Evolutionary conservation across 1,140 invertebrate genomes (phyloP), one percentile per base, ranked within the genome.

Genomic region (Hyphantria cunea): DNA sequence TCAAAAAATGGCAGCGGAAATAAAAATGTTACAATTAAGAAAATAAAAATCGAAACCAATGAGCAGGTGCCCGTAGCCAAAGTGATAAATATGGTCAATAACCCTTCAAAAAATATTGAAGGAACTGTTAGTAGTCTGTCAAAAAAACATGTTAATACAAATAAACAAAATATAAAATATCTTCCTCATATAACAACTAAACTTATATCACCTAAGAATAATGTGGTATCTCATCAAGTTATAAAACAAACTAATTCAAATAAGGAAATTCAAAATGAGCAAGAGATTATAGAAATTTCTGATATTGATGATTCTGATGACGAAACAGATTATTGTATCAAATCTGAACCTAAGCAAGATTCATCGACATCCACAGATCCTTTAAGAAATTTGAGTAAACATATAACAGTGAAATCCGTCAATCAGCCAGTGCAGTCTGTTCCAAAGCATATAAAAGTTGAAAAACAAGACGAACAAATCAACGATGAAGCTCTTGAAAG

Each of bases 241-340:
- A 37, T 37, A 51, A 41, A 64, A 34, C 14, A 32, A 15, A 60
- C 34, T 41, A 10, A 9, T 12, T 39, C 52, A 52, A 67, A 66
- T 63, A 69, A 58, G 45, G 31, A 53, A 45, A 12, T 45, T 47
- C 48, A 34, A 17, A 50, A 51, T 54, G 66, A 58, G 13, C 68
- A 60, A 54, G 58, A 69, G 52, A 67, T 67, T 42, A 60, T 86
- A 58, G 86, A 89, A 74, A 81, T 86, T 60, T 86, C 77, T 61
- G 82, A 85, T 55, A 82, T 89, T 66, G 86, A 89, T 66, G 86
- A 89, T 62, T 87, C 86, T 60, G 86, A 89, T 68, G 83, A 84
- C 54, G 71, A 81, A 14, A 12, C 52, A 31, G 60, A 70, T 17
- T 56, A 76, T 53, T 25, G 15, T 14, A 45, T 41, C 41, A 41